Evolutionary conservation across 1,140 invertebrate species (phyloP).

Genomic region (Drosophila sucinea): DNA sequence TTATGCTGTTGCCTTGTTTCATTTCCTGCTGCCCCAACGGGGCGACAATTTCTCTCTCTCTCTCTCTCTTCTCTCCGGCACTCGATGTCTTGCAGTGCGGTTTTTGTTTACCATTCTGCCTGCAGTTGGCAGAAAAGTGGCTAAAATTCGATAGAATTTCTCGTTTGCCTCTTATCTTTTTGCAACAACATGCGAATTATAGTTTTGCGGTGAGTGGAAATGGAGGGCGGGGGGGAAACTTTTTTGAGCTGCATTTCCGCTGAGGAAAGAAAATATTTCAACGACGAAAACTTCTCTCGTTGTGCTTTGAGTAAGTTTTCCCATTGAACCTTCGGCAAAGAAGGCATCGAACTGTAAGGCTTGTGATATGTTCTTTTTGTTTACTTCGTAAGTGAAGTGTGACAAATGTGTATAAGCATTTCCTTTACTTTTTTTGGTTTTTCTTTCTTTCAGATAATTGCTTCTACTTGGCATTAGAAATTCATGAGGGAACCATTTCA

Average conservation of each 20-base stretch:
- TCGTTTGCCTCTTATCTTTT: slow-evolving; percentile 30
- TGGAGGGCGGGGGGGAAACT: not conserved
- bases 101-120: slow-evolving; percentile 20
- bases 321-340: not conserved
- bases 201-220: not conserved
- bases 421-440: not conserved
- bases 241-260: slow-evolving; percentile 42
- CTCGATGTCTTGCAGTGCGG: not conserved
- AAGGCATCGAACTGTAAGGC: slow-evolving; percentile 36
- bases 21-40: slow-evolving; percentile 41
- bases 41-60: not conserved
- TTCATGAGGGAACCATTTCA: slow-evolving; percentile 19
- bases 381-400: slow-evolving; percentile 22
- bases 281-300: slow-evolving; percentile 1
- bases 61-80: not conserved
- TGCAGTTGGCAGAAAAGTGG: slow-evolving; percentile 20
- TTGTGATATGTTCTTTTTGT: slow-evolving; percentile 24
- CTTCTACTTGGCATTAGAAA: slow-evolving; percentile 38
- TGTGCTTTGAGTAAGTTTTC: slow-evolving; percentile 5
- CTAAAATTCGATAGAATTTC: slow-evolving; percentile 26
- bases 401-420: slow-evolving; percentile 2
- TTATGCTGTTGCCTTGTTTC: slow-evolving; percentile 41
- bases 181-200: not conserved
- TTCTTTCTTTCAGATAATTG: slow-evolving; percentile 22
- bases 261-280: slow-evolving; percentile 16